Conservation (phyloP, 2,797 vertebrate species). For the Crotalus adamanteus region DNA sequence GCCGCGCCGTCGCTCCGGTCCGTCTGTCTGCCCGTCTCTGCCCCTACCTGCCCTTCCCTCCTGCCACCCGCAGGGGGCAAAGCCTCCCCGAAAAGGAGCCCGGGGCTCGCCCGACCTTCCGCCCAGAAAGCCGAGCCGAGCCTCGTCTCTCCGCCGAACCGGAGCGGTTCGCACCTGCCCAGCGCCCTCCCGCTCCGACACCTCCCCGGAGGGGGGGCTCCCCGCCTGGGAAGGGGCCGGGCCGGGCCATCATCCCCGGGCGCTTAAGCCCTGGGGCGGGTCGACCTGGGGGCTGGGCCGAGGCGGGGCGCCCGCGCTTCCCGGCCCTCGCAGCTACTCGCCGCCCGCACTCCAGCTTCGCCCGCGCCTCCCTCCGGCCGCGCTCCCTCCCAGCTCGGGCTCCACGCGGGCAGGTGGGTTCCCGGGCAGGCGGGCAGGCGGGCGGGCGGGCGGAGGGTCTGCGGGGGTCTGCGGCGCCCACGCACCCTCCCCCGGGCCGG, state of each 20-base stretch:
- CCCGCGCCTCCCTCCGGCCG: not conserved
- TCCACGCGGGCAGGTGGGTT: not conserved
- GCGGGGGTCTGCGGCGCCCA: not conserved
- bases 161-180: not conserved
- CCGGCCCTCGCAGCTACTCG: not conserved
- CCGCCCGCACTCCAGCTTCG: not conserved
- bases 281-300: not conserved
- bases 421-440: accelerated
- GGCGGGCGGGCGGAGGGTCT: too few relatives aligned
- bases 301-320: not conserved
- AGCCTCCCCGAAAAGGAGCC: too few relatives aligned
- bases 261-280: too few relatives aligned
- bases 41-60: not conserved
- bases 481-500: too few relatives aligned
- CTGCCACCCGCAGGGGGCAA: too few relatives aligned
- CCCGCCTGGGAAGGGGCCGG: not conserved
- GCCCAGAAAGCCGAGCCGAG: too few relatives aligned
- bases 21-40: too few relatives aligned
- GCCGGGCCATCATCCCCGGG: not conserved
- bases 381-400: not conserved
- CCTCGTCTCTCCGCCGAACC: too few relatives aligned
- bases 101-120: too few relatives aligned
- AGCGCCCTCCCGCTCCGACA: not conserved
- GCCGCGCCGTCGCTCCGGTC: too few relatives aligned
- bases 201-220: not conserved